Evolutionary conservation across 2,797 vertebrate genomes (phyloP).

Genomic region (Petrocephalus sullivani): DNA sequence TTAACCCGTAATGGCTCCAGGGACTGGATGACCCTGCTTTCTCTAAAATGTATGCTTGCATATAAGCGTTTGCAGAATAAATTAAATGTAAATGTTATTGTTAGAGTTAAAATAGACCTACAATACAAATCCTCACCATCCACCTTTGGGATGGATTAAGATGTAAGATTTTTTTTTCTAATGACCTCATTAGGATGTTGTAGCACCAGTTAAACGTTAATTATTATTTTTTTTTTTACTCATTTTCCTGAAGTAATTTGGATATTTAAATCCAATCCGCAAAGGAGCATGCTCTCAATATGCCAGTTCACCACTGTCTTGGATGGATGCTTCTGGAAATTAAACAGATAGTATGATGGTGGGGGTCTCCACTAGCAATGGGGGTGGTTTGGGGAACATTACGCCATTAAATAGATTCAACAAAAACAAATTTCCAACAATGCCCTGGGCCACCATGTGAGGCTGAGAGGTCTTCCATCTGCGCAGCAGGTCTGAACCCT

Average conservation of each 20-base stretch:
- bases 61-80: no score
- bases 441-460: neutral
- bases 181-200: neutral
- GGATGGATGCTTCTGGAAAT: neutral
- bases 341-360: neutral
- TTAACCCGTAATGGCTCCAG: no score
- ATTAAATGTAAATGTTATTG: no score
- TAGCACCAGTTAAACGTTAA: neutral
- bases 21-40: neutral
- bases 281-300: neutral
- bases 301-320: neutral
- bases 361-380: neutral
- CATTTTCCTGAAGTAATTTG: neutral
- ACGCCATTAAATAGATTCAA: neutral
- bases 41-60: neutral
- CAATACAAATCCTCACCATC: neutral
- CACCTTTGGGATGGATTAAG: neutral
- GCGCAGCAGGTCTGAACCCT: no score
- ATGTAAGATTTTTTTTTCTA: neutral
- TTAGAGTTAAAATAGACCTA: neutral
- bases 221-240: neutral
- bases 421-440: neutral
- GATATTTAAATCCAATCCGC: conserved; percentile 1
- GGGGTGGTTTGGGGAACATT: neutral
- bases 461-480: neutral